A percentile compares a stretch with the other conserved stretches of the same genome.
These are phyloP conservation scores for Lacerta agilis DNA, from an alignment of 2,797 vertebrate species.

Conservation along the genomic window DNA sequence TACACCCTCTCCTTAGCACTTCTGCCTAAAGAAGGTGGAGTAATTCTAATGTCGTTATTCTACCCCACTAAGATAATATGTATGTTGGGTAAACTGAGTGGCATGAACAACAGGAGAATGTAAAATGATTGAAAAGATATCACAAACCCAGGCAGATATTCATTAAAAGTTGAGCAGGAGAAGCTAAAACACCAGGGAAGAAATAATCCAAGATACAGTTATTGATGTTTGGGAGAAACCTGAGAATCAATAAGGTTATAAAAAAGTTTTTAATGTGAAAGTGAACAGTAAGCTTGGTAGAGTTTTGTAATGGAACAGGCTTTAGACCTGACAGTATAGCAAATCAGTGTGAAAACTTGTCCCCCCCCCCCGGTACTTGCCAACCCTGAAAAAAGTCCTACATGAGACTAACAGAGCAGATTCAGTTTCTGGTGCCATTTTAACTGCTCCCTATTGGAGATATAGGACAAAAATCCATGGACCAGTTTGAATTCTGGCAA, in stretches of 20 bases:
- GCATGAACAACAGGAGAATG: conserved; percentile 1
- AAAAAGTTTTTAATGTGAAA: conserved; percentile 12
- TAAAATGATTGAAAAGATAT: conserved; percentile 10
- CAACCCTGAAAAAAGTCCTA: neutral
- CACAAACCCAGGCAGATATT: conserved; percentile 13
- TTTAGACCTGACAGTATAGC: conserved; percentile 7
- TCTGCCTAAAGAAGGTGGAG: neutral
- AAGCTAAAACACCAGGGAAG: conserved; percentile 6
- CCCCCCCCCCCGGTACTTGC: too few relatives aligned
- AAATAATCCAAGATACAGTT: conserved; percentile 19
- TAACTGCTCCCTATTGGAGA: neutral
- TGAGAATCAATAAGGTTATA: neutral
- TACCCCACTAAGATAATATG: neutral
- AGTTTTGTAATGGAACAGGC: neutral
- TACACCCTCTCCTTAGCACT: neutral
- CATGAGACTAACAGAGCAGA: neutral
- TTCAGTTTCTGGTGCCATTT: neutral
- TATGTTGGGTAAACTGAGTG: neutral
- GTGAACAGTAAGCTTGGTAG: neutral
- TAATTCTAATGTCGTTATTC: neutral
- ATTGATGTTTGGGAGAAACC: conserved; percentile 7
- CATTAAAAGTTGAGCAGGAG: neutral
- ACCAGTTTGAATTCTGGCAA: neutral
- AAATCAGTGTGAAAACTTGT: neutral
- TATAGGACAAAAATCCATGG: neutral